Conservation (phyloP, 2,113 vertebrate genomes). For the Paradoxurus hermaphroditus region DNA sequence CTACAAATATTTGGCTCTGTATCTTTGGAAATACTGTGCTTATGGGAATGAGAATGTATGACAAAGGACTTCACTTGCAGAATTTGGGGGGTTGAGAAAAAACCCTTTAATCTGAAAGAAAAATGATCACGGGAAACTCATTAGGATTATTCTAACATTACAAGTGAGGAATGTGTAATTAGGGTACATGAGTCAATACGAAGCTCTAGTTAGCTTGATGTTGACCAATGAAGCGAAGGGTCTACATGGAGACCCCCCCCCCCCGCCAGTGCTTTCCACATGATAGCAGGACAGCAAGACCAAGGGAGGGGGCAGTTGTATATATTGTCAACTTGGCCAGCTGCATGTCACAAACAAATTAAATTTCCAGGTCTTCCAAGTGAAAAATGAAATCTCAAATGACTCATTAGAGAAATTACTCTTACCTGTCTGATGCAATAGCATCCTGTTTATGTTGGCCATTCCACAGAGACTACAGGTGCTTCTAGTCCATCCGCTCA, state of each 20-base stretch:
- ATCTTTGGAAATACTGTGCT: constrained; percentile 7
- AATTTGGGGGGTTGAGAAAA: constrained; percentile 21
- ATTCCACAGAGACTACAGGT: constrained; percentile 13
- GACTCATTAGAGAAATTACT: constrained; percentile 70
- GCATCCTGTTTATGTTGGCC: constrained; percentile 1
- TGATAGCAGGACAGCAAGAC: constrained; percentile 15
- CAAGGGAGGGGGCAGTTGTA: neutral
- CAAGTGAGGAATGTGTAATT: constrained; percentile 66
- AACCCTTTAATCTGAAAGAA: constrained; percentile 53
- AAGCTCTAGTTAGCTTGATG: constrained; percentile 61
- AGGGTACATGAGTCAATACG: constrained; percentile 72
- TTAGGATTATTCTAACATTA: constrained; percentile 70
- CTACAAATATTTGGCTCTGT: constrained; percentile 51
- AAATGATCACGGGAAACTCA: constrained; percentile 42
- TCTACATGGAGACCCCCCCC: neutral
- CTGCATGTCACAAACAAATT: constrained; percentile 56
- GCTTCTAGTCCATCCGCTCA: neutral
- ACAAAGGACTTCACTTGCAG: constrained; percentile 27
- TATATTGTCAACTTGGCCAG: constrained; percentile 55
- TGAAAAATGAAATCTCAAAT: constrained; percentile 65
- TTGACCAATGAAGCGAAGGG: constrained; percentile 55
- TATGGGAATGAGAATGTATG: constrained; percentile 23
- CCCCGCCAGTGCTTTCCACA: neutral
- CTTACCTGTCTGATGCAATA: constrained; percentile 66
- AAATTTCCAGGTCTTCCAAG: constrained; percentile 44